phyloP scores from a whole-genome alignment of 2,113 vertebrate genomes.

The Xenopus tropicalis region DNA sequence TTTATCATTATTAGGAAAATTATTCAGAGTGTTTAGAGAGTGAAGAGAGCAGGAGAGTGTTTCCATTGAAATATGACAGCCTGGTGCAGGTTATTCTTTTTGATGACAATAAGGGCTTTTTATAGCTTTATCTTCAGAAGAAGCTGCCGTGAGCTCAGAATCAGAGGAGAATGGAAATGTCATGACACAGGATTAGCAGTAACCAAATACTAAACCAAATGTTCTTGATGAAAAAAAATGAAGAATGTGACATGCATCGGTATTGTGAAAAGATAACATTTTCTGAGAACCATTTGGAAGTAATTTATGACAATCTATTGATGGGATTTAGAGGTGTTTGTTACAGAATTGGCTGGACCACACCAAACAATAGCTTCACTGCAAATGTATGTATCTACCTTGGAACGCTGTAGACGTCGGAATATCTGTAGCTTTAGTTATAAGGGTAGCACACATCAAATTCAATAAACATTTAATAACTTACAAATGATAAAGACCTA shows the following conservation, averaged over 20 bases:
- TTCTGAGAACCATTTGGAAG: constrained; percentile 51
- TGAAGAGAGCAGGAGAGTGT: constrained; percentile 70
- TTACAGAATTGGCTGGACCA: constrained; percentile 15
- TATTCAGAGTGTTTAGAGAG: constrained; percentile 66
- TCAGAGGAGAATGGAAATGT: constrained; percentile 97
- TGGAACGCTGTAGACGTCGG: too few relatives aligned
- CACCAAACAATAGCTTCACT: too few relatives aligned
- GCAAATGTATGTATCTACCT: too few relatives aligned
- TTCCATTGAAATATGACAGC: constrained; percentile 78
- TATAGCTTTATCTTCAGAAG: constrained; percentile 97
- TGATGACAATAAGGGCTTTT: constrained; percentile 87
- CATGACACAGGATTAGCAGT: constrained; percentile 97
- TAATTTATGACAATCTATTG: constrained; percentile 47
- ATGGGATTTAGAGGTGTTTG: constrained; percentile 41
- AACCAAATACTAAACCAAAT: constrained; percentile 93
- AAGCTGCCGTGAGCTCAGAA: constrained; percentile 92
- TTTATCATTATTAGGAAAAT: constrained; percentile 66
- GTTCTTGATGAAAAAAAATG: constrained; percentile 90
- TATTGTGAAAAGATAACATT: constrained; percentile 72
- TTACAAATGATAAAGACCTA: too few relatives aligned
- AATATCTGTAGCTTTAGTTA: too few relatives aligned
- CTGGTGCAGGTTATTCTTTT: constrained; percentile 71
- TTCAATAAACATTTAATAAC: too few relatives aligned
- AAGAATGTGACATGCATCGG: constrained; percentile 81
- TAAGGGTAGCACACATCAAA: too few relatives aligned